Base-by-base conservation (phyloP, 2,113 vertebrate genomes). In the Laticauda laticaudata region DNA sequence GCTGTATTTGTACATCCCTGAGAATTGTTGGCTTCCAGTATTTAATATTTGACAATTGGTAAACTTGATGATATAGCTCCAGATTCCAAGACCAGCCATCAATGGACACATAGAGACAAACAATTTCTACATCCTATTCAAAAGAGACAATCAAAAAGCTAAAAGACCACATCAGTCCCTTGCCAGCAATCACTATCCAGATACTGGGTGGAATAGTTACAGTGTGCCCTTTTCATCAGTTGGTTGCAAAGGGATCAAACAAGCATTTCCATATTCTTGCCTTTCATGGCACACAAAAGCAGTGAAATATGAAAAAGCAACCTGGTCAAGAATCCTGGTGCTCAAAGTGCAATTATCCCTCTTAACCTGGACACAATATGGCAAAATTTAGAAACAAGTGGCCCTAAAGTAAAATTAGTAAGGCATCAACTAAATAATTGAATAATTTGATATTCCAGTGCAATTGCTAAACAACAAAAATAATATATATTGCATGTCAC, bases 391-490 rank as follows among this genome's bases (percentile, higher is more conserved):
- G 7, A 75, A 51, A 88, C 18, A n/a, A 18, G 3, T 39, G 24
- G 23, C 39, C 48, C 34, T 43, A 57, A 10, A 15, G 75, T 39
- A 91, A 92, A 24, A 20, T 7, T 14, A 24, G 18, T 86, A 87
- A 94, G 7, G 0, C 26, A 26, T 0, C 18, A 15, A 51, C 8
- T 69, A 89, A 43, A 43, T 43, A 61, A 69, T 9, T 59, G 1
- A 10, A 34, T 56, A 18, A 21, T 24, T 26, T 91, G 93, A 1
- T 56, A 88, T 92, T 86, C 23, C 0, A 0, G 2, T 20, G 0
- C 0, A 23, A n/a, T n/a, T 53, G 20, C 24, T 4, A 45, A 4
- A 55, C 23, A 3, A 8, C 29, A n/a, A 21, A 45, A 87, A 0
- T 88, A 21, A 88, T 8, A 3, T 43, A 55, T 34, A 55, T 3